These are phyloP conservation scores for Tetramorium simillimum DNA, from an alignment of 1,140 invertebrate species.

Conservation along the genomic window DNA sequence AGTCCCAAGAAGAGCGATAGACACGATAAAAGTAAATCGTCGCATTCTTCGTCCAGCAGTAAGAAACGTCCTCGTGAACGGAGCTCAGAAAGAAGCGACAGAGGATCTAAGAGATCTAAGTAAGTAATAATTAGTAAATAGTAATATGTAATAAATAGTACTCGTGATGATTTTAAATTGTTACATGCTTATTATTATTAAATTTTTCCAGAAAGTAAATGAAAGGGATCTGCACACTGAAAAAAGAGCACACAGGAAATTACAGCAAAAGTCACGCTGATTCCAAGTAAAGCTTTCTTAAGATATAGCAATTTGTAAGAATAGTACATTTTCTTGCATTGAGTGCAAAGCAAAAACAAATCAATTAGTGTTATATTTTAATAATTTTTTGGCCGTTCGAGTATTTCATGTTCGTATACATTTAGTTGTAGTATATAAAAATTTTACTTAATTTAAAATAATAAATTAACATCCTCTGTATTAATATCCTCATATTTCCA, in stretches of 20 bases:
- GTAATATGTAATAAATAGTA: neutral
- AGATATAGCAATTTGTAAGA: constrained; percentile 48
- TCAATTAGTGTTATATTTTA: neutral
- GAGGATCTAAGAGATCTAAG: constrained; percentile 89
- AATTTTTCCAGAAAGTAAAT: constrained; percentile 74
- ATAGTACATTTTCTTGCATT: constrained; percentile 77
- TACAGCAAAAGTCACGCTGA: constrained; percentile 53
- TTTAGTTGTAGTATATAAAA: neutral
- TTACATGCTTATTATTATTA: constrained; percentile 21
- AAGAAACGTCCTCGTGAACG: constrained; percentile 91
- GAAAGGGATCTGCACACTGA: neutral
- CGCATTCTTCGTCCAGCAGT: constrained; percentile 84
- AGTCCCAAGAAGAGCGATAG: constrained; percentile 85
- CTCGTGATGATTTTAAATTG: neutral
- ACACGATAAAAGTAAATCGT: constrained; percentile 82
- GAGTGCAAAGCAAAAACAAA: neutral
- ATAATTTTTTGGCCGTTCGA: neutral
- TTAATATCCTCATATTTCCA: neutral
- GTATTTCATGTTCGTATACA: constrained; percentile 1
- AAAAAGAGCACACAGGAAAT: constrained; percentile 39
- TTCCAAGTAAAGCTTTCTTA: constrained; percentile 65
- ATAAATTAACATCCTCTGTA: neutral
- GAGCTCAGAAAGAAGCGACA: constrained; percentile 88
- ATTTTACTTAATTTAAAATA: neutral
- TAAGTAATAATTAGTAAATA: constrained; percentile 77